Percentiles rank a stretch among this genome's conserved stretches.
Evolutionary conservation across 2,888 invertebrate species (phyloP).

Genomic region (Molorchus minor): DNA sequence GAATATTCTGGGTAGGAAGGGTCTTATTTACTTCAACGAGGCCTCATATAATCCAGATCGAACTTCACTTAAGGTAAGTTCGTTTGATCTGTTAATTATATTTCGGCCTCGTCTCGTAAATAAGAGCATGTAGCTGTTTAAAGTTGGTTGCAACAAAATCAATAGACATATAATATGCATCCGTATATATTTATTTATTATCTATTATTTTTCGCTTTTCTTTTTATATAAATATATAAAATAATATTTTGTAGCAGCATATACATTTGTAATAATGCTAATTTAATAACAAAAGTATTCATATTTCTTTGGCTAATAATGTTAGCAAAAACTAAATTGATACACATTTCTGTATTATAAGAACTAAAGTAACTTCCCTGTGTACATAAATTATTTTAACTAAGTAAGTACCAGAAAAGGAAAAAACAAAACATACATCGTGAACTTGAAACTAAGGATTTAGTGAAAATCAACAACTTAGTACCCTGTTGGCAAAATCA

Average conservation of each 20-base stretch:
- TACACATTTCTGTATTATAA: too few relatives aligned
- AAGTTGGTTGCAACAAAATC: conserved; percentile 4
- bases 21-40: too few relatives aligned
- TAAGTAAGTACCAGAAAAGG: not conserved
- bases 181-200: not conserved
- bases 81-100: too few relatives aligned
- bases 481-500: not conserved
- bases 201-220: not conserved
- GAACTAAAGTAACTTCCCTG: too few relatives aligned
- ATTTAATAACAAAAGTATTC: too few relatives aligned
- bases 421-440: not conserved
- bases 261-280: too few relatives aligned
- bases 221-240: not conserved
- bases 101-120: conserved; percentile 13
- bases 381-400: too few relatives aligned
- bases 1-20: not conserved
- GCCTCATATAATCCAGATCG: not conserved
- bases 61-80: too few relatives aligned
- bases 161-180: too few relatives aligned
- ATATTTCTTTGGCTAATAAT: too few relatives aligned
- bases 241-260: too few relatives aligned
- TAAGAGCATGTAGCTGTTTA: conserved; percentile 8
- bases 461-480: not conserved
- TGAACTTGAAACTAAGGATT: not conserved
- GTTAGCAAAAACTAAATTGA: too few relatives aligned